These are phyloP conservation scores for Hydraecia micacea DNA, from an alignment of 2,888 invertebrate species.

Conservation along the genomic window DNA sequence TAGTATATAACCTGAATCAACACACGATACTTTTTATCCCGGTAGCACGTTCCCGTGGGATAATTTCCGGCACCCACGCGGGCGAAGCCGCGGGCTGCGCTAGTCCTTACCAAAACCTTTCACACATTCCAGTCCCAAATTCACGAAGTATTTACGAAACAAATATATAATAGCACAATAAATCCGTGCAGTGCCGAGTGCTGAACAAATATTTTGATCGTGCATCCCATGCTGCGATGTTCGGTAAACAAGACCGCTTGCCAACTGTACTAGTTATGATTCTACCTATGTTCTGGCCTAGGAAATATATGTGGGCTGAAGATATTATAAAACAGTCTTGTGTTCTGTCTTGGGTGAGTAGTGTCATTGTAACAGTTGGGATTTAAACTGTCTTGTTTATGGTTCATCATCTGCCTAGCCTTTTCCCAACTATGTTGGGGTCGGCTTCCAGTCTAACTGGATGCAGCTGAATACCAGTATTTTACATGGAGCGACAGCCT, in stretches of 20 bases:
- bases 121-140: slow-evolving; percentile 29
- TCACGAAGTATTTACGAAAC: slow-evolving; percentile 49
- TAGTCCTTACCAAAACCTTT: background rate
- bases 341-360: background rate
- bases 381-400: background rate
- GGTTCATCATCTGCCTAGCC: no score
- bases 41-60: background rate
- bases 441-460: no score
- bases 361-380: background rate
- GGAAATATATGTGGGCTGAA: slow-evolving; percentile 36
- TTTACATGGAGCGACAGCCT: no score
- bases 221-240: slow-evolving; percentile 29
- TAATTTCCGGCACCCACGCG: no score
- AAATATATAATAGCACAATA: slow-evolving; percentile 60
- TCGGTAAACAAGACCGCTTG: slow-evolving; percentile 62
- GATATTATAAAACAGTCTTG: slow-evolving; percentile 10
- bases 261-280: slow-evolving; percentile 56
- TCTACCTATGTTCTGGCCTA: slow-evolving; percentile 36
- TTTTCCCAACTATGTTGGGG: no score
- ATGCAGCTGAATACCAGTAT: no score
- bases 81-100: no score
- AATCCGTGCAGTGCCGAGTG: slow-evolving; percentile 54
- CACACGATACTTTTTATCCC: no score
- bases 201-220: slow-evolving; percentile 66
- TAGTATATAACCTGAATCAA: no score